These are phyloP conservation scores for Drosophila prolongata DNA, from an alignment of 2,888 invertebrate species.

Conservation along the genomic window DNA sequence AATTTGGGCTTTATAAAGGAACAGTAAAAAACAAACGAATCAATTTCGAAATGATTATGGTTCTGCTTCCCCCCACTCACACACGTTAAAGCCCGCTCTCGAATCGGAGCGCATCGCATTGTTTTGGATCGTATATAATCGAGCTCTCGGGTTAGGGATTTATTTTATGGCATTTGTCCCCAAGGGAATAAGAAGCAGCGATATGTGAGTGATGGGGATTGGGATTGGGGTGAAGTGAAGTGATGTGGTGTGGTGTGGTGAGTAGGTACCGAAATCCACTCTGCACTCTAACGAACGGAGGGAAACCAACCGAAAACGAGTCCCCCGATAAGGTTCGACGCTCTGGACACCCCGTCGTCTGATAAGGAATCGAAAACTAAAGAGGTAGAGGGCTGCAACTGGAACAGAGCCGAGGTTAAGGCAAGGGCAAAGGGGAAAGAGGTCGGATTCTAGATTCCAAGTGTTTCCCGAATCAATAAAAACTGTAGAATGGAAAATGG, in stretches of 20 bases:
- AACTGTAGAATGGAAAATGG: not conserved
- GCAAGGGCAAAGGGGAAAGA: constrained; percentile 22
- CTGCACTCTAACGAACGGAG: not conserved
- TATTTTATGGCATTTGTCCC: constrained; percentile 7
- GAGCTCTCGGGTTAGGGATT: constrained; percentile 1
- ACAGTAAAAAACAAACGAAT: constrained; percentile 3
- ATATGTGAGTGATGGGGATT: not conserved
- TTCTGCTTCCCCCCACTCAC: not conserved
- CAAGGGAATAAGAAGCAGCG: not conserved
- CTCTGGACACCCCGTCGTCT: constrained; percentile 18
- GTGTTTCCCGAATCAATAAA: not conserved
- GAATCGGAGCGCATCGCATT: constrained; percentile 10
- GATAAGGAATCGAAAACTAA: constrained; percentile 16
- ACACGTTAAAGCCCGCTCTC: not conserved
- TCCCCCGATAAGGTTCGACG: constrained; percentile 18
- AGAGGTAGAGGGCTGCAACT: constrained; percentile 4
- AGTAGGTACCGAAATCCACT: constrained; percentile 4
- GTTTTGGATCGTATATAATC: constrained; percentile 13
- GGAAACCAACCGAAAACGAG: constrained; percentile 8
- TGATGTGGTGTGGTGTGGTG: not conserved
- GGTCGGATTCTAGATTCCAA: not conserved
- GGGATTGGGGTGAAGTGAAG: not conserved
- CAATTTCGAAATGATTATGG: constrained; percentile 8
- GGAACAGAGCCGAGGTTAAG: constrained; percentile 25
- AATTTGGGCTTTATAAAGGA: constrained; percentile 7